Percentiles rank a stretch among this genome's conserved stretches.
Conservation (phyloP, 2,113 vertebrate genomes). For the Mustelus asterias region DNA sequence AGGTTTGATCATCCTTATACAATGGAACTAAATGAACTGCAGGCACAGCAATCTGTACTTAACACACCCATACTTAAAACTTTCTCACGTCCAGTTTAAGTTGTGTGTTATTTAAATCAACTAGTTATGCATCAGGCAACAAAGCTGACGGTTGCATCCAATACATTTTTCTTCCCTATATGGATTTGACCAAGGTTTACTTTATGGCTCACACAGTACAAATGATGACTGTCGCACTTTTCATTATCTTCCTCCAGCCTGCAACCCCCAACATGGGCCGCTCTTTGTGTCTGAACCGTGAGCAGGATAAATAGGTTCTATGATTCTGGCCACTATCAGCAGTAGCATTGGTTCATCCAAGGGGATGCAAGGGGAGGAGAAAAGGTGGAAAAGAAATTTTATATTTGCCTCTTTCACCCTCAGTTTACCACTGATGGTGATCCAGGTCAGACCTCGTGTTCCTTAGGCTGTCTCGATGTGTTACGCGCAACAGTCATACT, state of each 20-base stretch:
- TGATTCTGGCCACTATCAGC: not conserved
- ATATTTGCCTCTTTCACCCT: not conserved
- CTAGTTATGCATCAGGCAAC: not conserved
- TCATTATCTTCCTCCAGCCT: not conserved
- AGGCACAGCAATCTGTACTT: not conserved
- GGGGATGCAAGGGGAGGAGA: not conserved
- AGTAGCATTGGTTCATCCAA: not conserved
- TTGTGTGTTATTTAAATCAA: not conserved
- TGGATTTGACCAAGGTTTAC: not conserved
- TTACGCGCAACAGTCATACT: not conserved
- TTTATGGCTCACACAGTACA: not conserved
- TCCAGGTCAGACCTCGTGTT: not conserved
- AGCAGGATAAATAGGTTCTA: not conserved
- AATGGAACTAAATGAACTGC: not conserved
- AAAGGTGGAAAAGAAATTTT: not conserved
- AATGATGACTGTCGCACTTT: not conserved
- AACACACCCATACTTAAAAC: not conserved
- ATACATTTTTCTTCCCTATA: not conserved
- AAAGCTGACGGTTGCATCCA: not conserved
- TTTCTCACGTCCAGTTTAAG: not conserved
- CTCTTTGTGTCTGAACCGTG: not conserved
- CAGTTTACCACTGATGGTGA: not conserved
- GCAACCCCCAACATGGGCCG: not conserved
- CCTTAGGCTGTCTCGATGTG: not conserved
- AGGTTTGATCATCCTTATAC: not conserved